Percentiles rank a stretch among this genome's conserved stretches.
phyloP scores from a whole-genome alignment of 2,113 vertebrate genomes.

The Neodon shergylaensis region DNA sequence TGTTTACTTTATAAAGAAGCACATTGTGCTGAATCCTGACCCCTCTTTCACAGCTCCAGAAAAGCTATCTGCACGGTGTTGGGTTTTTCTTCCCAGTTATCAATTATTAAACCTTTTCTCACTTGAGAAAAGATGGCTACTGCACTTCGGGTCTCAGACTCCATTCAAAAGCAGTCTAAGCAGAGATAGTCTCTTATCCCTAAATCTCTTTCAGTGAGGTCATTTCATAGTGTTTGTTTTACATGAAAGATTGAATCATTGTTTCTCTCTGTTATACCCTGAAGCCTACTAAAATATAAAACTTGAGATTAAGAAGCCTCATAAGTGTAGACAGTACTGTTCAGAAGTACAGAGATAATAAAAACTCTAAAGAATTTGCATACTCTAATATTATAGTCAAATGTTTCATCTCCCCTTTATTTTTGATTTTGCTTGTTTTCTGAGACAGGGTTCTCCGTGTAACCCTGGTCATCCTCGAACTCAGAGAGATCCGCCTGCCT shows the following conservation, averaged over 20 bases:
- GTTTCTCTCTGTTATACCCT: constrained; percentile 23
- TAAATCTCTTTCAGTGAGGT: neutral
- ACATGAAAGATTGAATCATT: neutral
- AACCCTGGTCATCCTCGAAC: neutral
- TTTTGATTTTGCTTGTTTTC: neutral
- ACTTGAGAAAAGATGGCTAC: constrained; percentile 1
- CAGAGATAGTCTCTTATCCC: neutral
- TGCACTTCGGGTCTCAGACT: neutral
- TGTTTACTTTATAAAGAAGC: neutral
- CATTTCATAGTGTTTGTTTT: neutral
- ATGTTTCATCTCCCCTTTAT: neutral
- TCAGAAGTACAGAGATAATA: constrained; percentile 14
- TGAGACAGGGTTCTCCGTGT: neutral
- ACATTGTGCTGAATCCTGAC: neutral
- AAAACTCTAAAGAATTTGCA: constrained; percentile 14
- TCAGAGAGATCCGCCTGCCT: neutral
- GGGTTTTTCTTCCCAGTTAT: neutral
- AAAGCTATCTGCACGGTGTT: neutral
- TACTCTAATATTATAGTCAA: neutral
- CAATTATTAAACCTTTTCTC: neutral
- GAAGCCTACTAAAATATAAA: constrained; percentile 14
- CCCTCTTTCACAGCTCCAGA: neutral
- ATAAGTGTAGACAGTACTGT: neutral
- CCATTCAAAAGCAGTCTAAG: neutral
- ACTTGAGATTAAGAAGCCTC: neutral